Conservation (phyloP, 2,113 vertebrate species). For the Tenebrosternarchus preto region DNA sequence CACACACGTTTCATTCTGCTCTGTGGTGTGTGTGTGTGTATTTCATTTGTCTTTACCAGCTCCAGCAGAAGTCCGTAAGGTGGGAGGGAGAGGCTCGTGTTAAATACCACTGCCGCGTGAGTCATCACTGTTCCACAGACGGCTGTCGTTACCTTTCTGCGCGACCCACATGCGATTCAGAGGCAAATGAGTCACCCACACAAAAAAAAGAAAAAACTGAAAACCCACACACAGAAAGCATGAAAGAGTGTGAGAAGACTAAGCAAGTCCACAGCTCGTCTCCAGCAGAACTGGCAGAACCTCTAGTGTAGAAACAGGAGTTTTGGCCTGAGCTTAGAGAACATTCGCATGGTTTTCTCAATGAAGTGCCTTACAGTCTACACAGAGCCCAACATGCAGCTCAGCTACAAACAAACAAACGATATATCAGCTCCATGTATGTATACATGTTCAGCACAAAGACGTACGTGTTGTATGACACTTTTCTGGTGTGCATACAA, state of each 20-base stretch:
- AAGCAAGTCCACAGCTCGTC: not conserved
- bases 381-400: too few relatives aligned
- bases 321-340: too few relatives aligned
- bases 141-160: constrained; percentile 43
- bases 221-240: not conserved
- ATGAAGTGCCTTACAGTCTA: too few relatives aligned
- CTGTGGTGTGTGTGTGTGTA: constrained; percentile 26
- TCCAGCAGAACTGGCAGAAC: too few relatives aligned
- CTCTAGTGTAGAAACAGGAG: too few relatives aligned
- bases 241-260: not conserved
- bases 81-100: constrained; percentile 4
- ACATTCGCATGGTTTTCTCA: too few relatives aligned
- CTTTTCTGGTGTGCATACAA: too few relatives aligned
- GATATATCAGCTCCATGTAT: too few relatives aligned
- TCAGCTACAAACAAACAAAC: too few relatives aligned
- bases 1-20: not conserved
- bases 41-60: not conserved
- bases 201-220: not conserved
- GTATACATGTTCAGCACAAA: too few relatives aligned
- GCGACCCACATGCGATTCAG: constrained; percentile 34
- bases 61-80: not conserved
- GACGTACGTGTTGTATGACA: too few relatives aligned
- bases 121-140: constrained; percentile 32
- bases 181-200: constrained; percentile 20
- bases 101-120: constrained; percentile 52